These are phyloP conservation scores for Tipula lateralis DNA, from an alignment of 2,888 invertebrate genomes.

Conservation along the genomic window DNA sequence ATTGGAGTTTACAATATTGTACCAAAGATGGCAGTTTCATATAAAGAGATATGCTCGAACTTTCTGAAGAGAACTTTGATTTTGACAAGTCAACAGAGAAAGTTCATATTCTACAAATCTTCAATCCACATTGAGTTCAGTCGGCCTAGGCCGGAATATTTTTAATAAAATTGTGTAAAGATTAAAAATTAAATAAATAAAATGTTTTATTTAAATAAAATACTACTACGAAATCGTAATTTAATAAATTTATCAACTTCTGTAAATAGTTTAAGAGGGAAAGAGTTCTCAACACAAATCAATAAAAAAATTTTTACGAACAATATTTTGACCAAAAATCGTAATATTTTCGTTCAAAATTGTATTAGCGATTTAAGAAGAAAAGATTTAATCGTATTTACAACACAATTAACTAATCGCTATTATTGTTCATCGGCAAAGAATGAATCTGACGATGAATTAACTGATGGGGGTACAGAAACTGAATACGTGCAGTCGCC, in stretches of 20 bases:
- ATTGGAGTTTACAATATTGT: neutral
- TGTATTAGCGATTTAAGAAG: neutral
- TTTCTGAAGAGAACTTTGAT: neutral
- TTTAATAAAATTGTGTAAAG: neutral
- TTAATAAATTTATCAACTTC: neutral
- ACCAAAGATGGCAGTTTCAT: neutral
- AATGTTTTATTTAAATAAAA: neutral
- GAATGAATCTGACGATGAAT: conserved; percentile 28
- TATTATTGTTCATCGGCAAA: neutral
- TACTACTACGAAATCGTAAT: neutral
- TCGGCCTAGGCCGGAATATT: neutral
- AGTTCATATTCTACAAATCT: neutral
- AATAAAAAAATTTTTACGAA: neutral
- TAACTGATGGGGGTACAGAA: neutral
- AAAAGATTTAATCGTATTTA: neutral
- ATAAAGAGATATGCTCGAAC: neutral
- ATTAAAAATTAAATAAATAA: neutral
- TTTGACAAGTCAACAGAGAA: neutral
- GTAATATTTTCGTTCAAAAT: neutral
- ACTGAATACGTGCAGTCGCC: neutral
- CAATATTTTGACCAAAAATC: neutral
- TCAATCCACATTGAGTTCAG: neutral
- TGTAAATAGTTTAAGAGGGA: neutral
- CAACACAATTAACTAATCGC: neutral
- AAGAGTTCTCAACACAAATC: neutral